Evolutionary conservation across 2,113 vertebrate genomes (phyloP), one percentile per base, ranked within the genome.

Genomic region (Alligator mississippiensis): DNA sequence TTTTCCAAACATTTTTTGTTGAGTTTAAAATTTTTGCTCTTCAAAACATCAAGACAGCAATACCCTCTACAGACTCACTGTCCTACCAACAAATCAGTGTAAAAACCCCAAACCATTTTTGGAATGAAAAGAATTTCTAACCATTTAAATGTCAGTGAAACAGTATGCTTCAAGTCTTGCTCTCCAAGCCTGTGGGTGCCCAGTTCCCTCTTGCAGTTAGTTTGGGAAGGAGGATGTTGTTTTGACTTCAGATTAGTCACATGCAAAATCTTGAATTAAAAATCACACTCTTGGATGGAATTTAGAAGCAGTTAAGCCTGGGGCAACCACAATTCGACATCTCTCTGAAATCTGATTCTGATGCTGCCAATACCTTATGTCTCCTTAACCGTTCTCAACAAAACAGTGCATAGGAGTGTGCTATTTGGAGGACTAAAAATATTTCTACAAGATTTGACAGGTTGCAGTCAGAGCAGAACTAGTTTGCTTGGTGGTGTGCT

Each of bases 1-100:
- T 70, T 83, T 90, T 93, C 84, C 47, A 88, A 90, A 94, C 90
- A 91, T 92, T 93, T 93, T 88, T 75, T 85, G 63, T 91, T 90
- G 87, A 61, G 94, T 86, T 58, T 34, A 16, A 27, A 16, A 61
- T n/a, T 70, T 54, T 21, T 19, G 16, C 64, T 92, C 74, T 92
- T 95, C 75, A 90, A 79, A 87, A 77, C 59, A 72, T 77, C 28
- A 93, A 68, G 77, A 68, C 60, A 66, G 15, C 85, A 80, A 92
- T 88, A 92, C 10, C 62, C 81, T 38, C 18, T 90, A 30, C 57
- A 95, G 88, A 54, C 60, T 94, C 28, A 27, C 61, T 84, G 64
- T 92, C 61, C 61, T 95, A 88, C 82, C 93, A 94, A 77, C 66
- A 90, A 87, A 90, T 85, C 2, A 47, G 70, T 90, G 87, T 90